Evolutionary conservation across 1,140 invertebrate species (phyloP), one percentile per base, ranked within the genome.

Genomic region (Drosophila obscura): DNA sequence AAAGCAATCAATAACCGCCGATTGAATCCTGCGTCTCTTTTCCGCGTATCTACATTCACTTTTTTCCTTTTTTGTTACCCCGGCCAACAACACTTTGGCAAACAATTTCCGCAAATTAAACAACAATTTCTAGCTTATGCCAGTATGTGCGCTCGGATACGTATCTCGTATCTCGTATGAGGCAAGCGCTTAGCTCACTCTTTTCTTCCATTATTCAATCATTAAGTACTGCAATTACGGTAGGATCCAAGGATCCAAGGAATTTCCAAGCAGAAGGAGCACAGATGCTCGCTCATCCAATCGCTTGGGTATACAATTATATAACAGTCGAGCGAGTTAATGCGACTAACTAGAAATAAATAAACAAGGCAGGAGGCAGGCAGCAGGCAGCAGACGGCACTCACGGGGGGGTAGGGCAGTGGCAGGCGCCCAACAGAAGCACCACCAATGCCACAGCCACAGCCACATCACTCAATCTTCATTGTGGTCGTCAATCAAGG

Each of bases 101-200:
- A 39, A 65, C 82, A 87, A 87, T 87, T 87, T 87, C 82, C 82
- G 82, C 82, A 87, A 87, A 87, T 87, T 87, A 87, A 87, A 78
- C 62, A 76, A 73, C 82, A 77, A 87, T 85, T 80, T 85, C 82
- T 87, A 82, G 81, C 69, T 82, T 82, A n/a, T n/a, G n/a, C n/a
- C n/a, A n/a, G 35, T 39, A 39, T 39, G 11, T 39, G 4, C 31
- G 8, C 31, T 9, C 8, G 8, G 31, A 31, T 31, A 31, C 31
- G 31, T 35, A 35, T 35, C 31, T 39, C 35, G 35, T 9, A 9
- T 2, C 5, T 0, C 8, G 8, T 11, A 24, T 5, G 35, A 39
- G 67, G 22, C 62, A 46, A 77, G 77, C 76, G 82, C 82, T 78
- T 81, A 74, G 78, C 73, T 85, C 82, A 78, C 59, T 48, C 9